phyloP scores from a whole-genome alignment of 2,888 invertebrate genomes.

The Cantharis nigra region DNA sequence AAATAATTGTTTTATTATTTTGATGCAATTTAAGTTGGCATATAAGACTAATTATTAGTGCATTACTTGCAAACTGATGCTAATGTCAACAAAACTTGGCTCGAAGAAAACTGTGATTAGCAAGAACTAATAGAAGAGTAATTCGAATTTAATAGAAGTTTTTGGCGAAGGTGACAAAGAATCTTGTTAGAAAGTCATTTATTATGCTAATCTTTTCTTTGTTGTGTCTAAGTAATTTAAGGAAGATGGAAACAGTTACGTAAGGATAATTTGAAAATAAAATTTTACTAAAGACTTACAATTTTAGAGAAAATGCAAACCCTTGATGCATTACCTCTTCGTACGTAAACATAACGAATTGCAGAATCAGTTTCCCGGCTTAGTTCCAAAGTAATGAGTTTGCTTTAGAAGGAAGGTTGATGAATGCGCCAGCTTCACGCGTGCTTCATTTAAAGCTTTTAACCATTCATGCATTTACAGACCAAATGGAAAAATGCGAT shows the following conservation, averaged over 20 bases:
- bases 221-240: conserved; percentile 26
- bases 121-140: conserved; percentile 27
- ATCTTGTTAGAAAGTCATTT: conserved; percentile 20
- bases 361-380: conserved; percentile 46
- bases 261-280: conserved; percentile 32
- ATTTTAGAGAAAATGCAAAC: conserved; percentile 44
- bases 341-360: conserved; percentile 49
- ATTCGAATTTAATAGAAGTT: conserved; percentile 26
- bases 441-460: conserved; percentile 49
- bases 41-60: conserved; percentile 21
- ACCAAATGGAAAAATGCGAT: conserved; percentile 19
- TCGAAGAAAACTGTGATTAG: conserved; percentile 26
- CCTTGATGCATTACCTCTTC: conserved; percentile 47
- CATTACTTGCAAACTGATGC: conserved; percentile 11
- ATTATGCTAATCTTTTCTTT: conserved; percentile 32
- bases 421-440: conserved; percentile 47
- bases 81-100: conserved; percentile 21
- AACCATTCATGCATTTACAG: conserved; percentile 41
- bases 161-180: conserved; percentile 25
- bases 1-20: background rate
- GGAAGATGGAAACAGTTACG: conserved; percentile 27
- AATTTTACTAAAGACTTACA: conserved; percentile 39
- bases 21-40: background rate
- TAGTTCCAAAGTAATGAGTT: conserved; percentile 49
- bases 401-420: conserved; percentile 45